These are phyloP conservation scores for Rhincodon typus DNA, from an alignment of 2,797 vertebrate species.

Conservation along the genomic window DNA sequence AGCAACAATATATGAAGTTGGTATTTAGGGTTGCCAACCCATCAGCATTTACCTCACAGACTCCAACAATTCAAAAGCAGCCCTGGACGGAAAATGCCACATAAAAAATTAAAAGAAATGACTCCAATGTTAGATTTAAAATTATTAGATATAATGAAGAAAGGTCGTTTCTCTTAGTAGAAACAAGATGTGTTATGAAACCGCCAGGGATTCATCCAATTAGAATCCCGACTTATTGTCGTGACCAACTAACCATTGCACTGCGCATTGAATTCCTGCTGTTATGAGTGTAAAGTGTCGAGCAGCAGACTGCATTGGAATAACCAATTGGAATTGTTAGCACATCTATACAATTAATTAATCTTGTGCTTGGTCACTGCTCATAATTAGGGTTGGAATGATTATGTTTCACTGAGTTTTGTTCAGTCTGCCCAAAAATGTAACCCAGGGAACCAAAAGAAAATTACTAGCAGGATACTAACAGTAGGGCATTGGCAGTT, in stretches of 20 bases:
- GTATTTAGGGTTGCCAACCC: neutral
- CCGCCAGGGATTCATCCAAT: neutral
- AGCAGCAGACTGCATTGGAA: neutral
- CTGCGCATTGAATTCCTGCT: neutral
- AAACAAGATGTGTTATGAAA: neutral
- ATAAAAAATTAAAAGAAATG: too few relatives aligned
- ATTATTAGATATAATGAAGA: neutral
- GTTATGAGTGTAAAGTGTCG: neutral
- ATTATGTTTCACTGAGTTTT: neutral
- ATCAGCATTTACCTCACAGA: neutral
- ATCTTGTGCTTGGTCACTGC: neutral
- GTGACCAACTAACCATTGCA: neutral
- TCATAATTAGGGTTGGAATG: neutral
- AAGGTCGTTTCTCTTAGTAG: neutral
- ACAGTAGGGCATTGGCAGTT: neutral
- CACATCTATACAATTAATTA: neutral
- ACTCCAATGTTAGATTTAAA: neutral
- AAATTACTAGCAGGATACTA: neutral
- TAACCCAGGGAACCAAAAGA: neutral
- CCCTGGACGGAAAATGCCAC: neutral
- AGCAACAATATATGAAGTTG: neutral
- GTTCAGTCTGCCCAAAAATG: neutral
- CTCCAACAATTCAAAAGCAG: neutral
- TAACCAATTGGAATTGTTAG: neutral
- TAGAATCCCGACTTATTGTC: neutral